phyloP scores from a whole-genome alignment of 1,140 invertebrate genomes.

The Nymphalis io region DNA sequence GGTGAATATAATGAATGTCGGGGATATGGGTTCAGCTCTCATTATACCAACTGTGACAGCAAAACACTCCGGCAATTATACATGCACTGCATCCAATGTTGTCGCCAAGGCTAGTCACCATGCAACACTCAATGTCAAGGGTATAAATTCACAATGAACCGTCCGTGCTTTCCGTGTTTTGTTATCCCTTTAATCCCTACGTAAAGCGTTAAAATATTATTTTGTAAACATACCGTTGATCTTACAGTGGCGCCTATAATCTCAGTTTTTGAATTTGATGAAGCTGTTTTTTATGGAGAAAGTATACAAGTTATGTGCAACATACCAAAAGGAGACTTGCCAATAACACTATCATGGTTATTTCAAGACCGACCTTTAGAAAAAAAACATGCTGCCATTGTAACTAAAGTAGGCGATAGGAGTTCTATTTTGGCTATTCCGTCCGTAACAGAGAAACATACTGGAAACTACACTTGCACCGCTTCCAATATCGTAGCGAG shows the following conservation, averaged over 20 bases:
- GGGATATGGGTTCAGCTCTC: conserved; percentile 80
- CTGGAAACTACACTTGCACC: conserved; percentile 90
- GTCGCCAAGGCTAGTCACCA: conserved; percentile 87
- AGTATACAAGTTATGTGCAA: conserved; percentile 85
- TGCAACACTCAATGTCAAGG: conserved; percentile 82
- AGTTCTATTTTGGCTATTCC: conserved; percentile 89
- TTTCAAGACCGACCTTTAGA: conserved; percentile 81
- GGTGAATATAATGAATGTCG: conserved; percentile 82
- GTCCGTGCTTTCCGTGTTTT: conserved; percentile 63
- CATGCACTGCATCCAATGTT: conserved; percentile 88
- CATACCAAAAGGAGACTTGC: conserved; percentile 85
- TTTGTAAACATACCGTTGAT: conserved; percentile 30
- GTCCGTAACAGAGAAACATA: conserved; percentile 86
- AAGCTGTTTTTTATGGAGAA: conserved; percentile 86
- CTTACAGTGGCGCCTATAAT: conserved; percentile 83
- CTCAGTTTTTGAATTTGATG: conserved; percentile 83
- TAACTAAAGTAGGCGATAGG: conserved; percentile 85
- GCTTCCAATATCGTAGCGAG: conserved; percentile 86
- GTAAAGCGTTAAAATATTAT: conserved; percentile 23
- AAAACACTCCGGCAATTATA: conserved; percentile 89
- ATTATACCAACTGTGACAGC: conserved; percentile 82
- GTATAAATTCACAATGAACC: conserved; percentile 62
- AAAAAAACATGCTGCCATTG: conserved; percentile 77
- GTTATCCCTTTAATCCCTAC: conserved; percentile 38
- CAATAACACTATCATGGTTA: conserved; percentile 83